Percentiles rank a stretch among this genome's conserved stretches.
phyloP scores from a whole-genome alignment of 2,888 invertebrate genomes.

The Morpho achilles region DNA sequence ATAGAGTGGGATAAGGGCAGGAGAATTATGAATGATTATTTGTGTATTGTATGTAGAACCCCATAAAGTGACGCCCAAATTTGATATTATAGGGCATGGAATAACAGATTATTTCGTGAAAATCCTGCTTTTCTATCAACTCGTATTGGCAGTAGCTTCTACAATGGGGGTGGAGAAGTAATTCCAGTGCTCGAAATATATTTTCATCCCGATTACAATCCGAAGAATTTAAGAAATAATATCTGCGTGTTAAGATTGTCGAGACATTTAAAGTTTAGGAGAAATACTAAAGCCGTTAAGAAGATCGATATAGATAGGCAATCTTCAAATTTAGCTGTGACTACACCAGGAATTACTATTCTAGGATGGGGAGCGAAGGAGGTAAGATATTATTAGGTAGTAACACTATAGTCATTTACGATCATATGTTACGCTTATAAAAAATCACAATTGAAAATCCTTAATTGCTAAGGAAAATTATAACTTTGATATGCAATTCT shows the following conservation, averaged over 20 bases:
- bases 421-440: no score
- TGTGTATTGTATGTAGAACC: no score
- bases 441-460: no score
- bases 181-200: slow-evolving; percentile 52
- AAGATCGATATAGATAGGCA: slow-evolving; percentile 51
- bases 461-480: no score
- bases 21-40: no score
- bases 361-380: slow-evolving; percentile 60
- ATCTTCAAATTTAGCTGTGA: slow-evolving; percentile 34
- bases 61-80: no score
- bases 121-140: slow-evolving; percentile 57
- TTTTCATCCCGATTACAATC: slow-evolving; percentile 57
- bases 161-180: slow-evolving; percentile 48
- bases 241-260: slow-evolving; percentile 49
- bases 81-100: slow-evolving; percentile 46
- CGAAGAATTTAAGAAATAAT: slow-evolving; percentile 50
- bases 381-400: slow-evolving; percentile 35
- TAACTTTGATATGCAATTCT: no score
- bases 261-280: slow-evolving; percentile 38
- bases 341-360: slow-evolving; percentile 46
- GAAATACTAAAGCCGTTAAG: slow-evolving; percentile 35
- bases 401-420: no score
- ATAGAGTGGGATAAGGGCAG: no score
- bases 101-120: slow-evolving; percentile 62
- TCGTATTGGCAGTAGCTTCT: slow-evolving; percentile 54